Evolutionary conservation across 2,113 vertebrate species (phyloP).

Genomic region (Chunga burmeisteri): DNA sequence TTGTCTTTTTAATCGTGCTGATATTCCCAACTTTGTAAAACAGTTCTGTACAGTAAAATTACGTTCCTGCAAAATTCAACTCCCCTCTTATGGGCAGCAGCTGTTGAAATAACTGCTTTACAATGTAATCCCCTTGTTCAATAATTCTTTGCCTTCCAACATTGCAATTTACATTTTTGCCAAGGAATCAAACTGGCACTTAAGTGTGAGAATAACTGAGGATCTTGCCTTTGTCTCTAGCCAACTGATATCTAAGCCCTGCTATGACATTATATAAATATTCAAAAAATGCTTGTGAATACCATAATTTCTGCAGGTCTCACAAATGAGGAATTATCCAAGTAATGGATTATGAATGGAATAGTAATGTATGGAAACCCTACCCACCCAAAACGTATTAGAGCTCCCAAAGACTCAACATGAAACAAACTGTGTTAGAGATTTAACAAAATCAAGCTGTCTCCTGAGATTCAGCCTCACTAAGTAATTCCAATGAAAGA

Average conservation of each 20-base stretch:
- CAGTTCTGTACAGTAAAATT: neutral
- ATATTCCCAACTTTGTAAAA: neutral
- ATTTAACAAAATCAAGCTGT: conserved; percentile 37
- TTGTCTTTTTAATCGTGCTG: neutral
- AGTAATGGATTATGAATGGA: conserved; percentile 71
- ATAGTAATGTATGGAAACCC: conserved; percentile 38
- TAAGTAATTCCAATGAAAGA: neutral
- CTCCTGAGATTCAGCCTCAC: neutral
- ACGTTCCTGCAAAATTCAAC: neutral
- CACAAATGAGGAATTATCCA: conserved; percentile 65
- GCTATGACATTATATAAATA: conserved; percentile 56
- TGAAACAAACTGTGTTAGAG: conserved; percentile 26
- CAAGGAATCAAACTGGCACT: conserved; percentile 51
- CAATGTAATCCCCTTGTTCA: conserved; percentile 50
- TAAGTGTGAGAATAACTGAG: conserved; percentile 38
- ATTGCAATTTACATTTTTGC: conserved; percentile 31
- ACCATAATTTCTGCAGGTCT: conserved; percentile 51
- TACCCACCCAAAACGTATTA: conserved; percentile 38
- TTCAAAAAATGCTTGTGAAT: conserved; percentile 62
- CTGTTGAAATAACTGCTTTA: conserved; percentile 56
- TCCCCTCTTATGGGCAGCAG: conserved; percentile 10
- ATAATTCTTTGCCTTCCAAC: conserved; percentile 31
- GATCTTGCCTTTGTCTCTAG: conserved; percentile 40
- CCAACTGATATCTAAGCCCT: conserved; percentile 47
- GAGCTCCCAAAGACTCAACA: conserved; percentile 39